Evolutionary conservation across 2,888 invertebrate species (phyloP).

Genomic region (Epistrophe eligans): DNA sequence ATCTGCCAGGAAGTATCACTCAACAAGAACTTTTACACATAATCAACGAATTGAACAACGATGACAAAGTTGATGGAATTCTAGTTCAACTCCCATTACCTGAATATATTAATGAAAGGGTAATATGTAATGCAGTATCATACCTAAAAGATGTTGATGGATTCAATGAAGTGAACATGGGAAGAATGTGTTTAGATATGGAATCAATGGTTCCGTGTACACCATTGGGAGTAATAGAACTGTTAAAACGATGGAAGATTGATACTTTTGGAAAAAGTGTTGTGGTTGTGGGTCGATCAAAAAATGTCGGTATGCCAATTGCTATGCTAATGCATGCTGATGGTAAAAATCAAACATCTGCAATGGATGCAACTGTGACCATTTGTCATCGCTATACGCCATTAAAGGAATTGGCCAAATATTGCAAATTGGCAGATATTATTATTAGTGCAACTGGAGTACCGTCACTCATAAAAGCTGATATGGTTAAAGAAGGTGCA

Average conservation of each 20-base stretch:
- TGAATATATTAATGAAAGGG: constrained; percentile 88
- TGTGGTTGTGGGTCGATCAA: constrained; percentile 93
- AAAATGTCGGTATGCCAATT: constrained; percentile 95
- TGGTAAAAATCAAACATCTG: constrained; percentile 87
- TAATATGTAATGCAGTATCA: constrained; percentile 89
- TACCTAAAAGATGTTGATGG: constrained; percentile 95
- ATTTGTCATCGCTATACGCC: constrained; percentile 94
- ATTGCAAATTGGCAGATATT: constrained; percentile 84
- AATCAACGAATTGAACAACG: constrained; percentile 87
- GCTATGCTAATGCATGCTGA: constrained; percentile 92
- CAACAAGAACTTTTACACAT: constrained; percentile 87
- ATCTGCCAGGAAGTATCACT: constrained; percentile 85
- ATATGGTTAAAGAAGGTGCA: constrained; percentile 94
- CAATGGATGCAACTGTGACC: constrained; percentile 93
- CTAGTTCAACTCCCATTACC: constrained; percentile 93
- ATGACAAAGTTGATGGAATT: constrained; percentile 90
- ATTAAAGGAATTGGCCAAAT: constrained; percentile 87
- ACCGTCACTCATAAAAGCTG: constrained; percentile 89
- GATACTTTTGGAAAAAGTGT: constrained; percentile 93
- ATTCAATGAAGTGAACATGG: constrained; percentile 92
- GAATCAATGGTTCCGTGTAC: constrained; percentile 90
- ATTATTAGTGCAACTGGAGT: constrained; percentile 85
- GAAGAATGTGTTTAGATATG: constrained; percentile 89
- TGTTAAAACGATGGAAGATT: constrained; percentile 85
- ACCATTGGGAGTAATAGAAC: constrained; percentile 86